A percentile compares a stretch with the other conserved stretches of the same genome.
These are phyloP conservation scores for Dicaeum eximium DNA, from an alignment of 2,113 vertebrate genomes.

Conservation along the genomic window DNA sequence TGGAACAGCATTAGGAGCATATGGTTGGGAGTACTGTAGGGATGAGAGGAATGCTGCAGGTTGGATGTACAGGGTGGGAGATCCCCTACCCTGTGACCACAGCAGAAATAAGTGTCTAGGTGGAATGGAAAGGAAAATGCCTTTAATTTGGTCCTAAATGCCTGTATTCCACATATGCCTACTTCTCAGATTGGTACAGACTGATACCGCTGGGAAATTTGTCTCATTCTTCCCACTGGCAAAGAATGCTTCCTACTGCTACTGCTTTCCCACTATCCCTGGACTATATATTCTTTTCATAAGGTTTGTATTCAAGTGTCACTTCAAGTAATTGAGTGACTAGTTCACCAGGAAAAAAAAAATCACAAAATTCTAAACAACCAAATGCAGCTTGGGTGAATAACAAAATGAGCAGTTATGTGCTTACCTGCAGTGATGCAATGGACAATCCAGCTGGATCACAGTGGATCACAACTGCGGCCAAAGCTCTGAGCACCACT, in stretches of 20 bases:
- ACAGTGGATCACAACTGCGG: not conserved
- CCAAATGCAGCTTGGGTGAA: not conserved
- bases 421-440: not conserved
- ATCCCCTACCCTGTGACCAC: not conserved
- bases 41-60: not conserved
- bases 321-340: not conserved
- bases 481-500: not conserved
- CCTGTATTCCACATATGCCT: not conserved
- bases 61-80: not conserved
- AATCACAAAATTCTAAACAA: not conserved
- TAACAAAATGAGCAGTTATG: not conserved
- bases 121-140: not conserved
- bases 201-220: not conserved
- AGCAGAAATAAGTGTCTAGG: not conserved
- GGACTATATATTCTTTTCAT: not conserved
- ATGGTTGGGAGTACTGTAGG: not conserved
- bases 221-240: not conserved
- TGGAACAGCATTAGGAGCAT: accelerated
- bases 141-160: not conserved
- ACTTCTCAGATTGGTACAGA: not conserved
- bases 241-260: not conserved
- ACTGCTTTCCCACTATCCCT: not conserved
- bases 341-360: not conserved
- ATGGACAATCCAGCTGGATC: not conserved
- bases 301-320: not conserved